Evolutionary conservation across 1,140 invertebrate species (phyloP).

Genomic region (Paramacrobiotus metropolitanus): DNA sequence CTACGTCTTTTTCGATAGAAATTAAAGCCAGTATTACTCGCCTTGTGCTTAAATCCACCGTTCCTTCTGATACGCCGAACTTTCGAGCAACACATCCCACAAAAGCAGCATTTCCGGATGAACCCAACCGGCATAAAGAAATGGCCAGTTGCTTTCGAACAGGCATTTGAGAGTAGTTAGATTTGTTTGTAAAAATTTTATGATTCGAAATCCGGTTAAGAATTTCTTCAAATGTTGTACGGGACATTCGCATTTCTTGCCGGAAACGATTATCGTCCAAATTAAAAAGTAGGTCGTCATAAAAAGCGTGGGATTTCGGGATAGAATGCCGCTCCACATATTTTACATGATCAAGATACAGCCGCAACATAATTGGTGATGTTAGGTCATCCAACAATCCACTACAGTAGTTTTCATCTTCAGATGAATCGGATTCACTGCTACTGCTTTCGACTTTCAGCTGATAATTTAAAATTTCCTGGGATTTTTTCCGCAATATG

Average conservation of each 20-base stretch:
- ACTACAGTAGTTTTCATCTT: too few species aligned
- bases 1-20: background rate
- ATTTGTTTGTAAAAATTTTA: background rate
- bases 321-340: too few species aligned
- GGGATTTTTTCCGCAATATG: too few species aligned
- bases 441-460: too few species aligned
- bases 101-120: background rate
- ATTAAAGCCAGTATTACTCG: background rate
- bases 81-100: background rate
- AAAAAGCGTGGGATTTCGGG: slow-evolving; percentile 9
- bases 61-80: background rate
- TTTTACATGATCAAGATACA: too few species aligned
- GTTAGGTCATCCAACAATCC: too few species aligned
- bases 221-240: background rate
- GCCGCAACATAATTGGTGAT: too few species aligned
- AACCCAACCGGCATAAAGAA: background rate
- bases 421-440: too few species aligned
- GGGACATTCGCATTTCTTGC: background rate
- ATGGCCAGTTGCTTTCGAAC: background rate
- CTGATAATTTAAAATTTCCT: too few species aligned
- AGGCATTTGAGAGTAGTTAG: background rate
- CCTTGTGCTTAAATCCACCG: background rate
- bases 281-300: background rate
- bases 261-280: background rate
- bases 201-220: background rate